These are phyloP conservation scores for Datnioides undecimradiatus DNA, from an alignment of 2,113 vertebrate species.

Conservation along the genomic window DNA sequence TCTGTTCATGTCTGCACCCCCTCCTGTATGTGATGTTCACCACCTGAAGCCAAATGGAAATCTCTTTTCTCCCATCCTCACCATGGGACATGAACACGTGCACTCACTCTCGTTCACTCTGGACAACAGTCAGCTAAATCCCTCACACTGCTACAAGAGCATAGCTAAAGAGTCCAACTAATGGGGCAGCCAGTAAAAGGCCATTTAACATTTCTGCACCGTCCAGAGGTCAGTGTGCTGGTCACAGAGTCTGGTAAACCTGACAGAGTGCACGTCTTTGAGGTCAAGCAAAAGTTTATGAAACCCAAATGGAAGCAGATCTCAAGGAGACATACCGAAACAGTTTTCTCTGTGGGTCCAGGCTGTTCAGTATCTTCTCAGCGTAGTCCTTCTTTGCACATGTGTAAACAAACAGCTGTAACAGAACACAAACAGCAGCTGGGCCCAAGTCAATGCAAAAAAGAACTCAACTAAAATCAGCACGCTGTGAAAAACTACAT, in stretches of 20 bases:
- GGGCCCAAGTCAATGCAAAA: not conserved
- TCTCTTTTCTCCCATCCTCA: not conserved
- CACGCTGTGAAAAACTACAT: not conserved
- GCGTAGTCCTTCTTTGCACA: constrained; percentile 87
- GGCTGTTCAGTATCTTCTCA: constrained; percentile 86
- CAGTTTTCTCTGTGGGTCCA: constrained; percentile 87
- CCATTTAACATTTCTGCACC: not conserved
- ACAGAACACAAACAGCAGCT: constrained; percentile 43
- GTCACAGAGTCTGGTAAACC: not conserved
- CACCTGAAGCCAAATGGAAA: not conserved
- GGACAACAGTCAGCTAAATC: not conserved
- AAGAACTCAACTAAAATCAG: not conserved
- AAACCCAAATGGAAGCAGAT: constrained; percentile 28
- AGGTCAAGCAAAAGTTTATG: constrained; percentile 21
- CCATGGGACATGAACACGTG: not conserved
- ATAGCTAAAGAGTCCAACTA: not conserved
- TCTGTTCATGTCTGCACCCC: too few relatives aligned
- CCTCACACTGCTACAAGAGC: too few relatives aligned
- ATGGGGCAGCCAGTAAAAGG: not conserved
- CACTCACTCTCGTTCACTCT: not conserved
- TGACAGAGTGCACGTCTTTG: not conserved
- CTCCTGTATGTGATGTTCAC: not conserved
- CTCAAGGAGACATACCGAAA: constrained; percentile 81
- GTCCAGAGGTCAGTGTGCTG: not conserved
- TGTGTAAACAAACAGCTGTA: constrained; percentile 88